These are phyloP conservation scores for Neuroterus valhalla DNA, from an alignment of 1,140 invertebrate species.

Conservation along the genomic window DNA sequence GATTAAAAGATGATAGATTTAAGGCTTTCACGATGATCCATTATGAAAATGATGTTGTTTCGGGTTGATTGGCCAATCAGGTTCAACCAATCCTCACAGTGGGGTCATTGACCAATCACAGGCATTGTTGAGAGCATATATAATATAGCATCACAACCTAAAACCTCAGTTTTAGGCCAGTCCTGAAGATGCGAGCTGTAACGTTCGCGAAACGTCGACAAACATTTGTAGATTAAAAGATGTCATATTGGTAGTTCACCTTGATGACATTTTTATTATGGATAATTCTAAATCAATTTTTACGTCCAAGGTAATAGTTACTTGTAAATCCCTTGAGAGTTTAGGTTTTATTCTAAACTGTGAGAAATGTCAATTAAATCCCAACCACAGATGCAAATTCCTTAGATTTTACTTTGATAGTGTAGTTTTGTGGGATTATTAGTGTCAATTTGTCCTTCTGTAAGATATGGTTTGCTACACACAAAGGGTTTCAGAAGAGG, in stretches of 20 bases:
- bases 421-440: background rate
- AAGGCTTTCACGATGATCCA: too few relatives aligned
- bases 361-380: too few relatives aligned
- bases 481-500: background rate
- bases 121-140: too few relatives aligned
- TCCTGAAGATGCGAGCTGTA: too few relatives aligned
- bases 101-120: too few relatives aligned
- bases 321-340: background rate
- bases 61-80: background rate
- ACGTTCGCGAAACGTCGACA: too few relatives aligned
- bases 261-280: background rate
- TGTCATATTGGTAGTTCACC: background rate
- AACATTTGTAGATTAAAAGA: background rate
- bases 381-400: background rate
- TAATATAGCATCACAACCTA: too few relatives aligned
- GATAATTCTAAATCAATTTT: background rate
- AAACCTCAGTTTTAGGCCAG: too few relatives aligned
- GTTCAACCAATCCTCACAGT: too few relatives aligned
- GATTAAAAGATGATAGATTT: too few relatives aligned
- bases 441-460: background rate
- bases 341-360: background rate
- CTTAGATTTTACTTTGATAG: background rate
- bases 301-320: background rate
- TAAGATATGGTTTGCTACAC: background rate
- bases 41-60: background rate